Percentiles rank a stretch among this genome's conserved stretches.
phyloP scores from a whole-genome alignment of 2,797 vertebrate species.

The Kryptopterus vitreolus region DNA sequence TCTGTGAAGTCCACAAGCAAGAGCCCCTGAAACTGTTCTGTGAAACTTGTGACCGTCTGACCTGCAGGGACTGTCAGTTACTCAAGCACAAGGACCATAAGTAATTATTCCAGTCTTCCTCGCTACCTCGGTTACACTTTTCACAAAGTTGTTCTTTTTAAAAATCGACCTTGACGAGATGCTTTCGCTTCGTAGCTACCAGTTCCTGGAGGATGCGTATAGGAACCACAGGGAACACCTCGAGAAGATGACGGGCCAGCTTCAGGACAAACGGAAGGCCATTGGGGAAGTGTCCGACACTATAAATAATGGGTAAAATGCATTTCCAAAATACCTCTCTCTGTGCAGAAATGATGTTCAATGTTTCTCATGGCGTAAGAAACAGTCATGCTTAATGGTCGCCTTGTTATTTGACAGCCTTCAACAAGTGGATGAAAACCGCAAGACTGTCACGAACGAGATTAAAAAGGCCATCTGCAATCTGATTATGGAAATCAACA shows the following conservation, averaged over 20 bases:
- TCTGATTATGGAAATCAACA: constrained; percentile 97
- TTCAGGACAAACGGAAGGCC: constrained; percentile 94
- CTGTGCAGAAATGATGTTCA: background rate
- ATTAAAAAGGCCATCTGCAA: constrained; percentile 98
- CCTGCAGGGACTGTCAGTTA: constrained; percentile 95
- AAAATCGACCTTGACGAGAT: background rate
- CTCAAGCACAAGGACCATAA: constrained; percentile 98
- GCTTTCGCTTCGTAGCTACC: constrained; percentile 74
- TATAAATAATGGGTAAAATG: constrained; percentile 86
- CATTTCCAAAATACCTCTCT: background rate
- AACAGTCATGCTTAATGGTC: background rate
- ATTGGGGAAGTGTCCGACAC: constrained; percentile 92
- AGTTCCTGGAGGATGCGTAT: constrained; percentile 98
- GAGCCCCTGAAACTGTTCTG: constrained; percentile 97
- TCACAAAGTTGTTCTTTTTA: background rate
- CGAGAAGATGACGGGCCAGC: constrained; percentile 90
- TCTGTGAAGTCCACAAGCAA: constrained; percentile 96
- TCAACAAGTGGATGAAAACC: constrained; percentile 95
- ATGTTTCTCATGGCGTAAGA: background rate
- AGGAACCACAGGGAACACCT: constrained; percentile 95
- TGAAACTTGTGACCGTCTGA: constrained; percentile 96
- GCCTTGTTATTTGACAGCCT: constrained; percentile 74
- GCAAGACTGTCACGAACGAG: constrained; percentile 92
- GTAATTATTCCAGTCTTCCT: constrained; percentile 65
- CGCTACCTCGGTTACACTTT: background rate